Percentiles rank a stretch among this genome's conserved stretches.
Evolutionary conservation across 2,113 vertebrate species (phyloP).

Genomic region (Melozone crissalis): DNA sequence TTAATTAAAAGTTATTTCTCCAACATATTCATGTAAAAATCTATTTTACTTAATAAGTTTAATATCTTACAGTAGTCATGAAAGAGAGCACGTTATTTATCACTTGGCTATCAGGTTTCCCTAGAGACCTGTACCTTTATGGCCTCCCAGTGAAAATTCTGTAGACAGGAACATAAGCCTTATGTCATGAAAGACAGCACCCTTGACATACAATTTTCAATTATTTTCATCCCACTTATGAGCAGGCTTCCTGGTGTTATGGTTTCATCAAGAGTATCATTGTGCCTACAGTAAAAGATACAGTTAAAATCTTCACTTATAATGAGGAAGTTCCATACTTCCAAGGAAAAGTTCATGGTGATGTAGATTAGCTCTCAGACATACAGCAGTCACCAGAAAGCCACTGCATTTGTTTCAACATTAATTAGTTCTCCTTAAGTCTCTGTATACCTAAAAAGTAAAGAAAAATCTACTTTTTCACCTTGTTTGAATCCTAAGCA

Average conservation of each 20-base stretch:
- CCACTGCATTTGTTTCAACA: background rate
- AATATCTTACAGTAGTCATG: background rate
- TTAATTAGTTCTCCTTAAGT: background rate
- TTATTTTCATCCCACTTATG: background rate
- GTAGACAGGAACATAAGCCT: background rate
- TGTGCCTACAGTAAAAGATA: background rate
- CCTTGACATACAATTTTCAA: background rate
- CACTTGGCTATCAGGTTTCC: background rate
- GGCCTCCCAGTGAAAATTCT: background rate
- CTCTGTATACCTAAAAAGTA: background rate
- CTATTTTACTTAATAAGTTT: background rate
- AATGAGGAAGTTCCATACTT: background rate
- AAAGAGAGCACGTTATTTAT: background rate
- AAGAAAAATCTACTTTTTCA: background rate
- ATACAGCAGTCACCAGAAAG: background rate
- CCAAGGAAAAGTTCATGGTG: background rate
- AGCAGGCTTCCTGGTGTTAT: background rate
- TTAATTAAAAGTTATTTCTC: slow-evolving; percentile 46
- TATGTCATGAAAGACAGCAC: background rate
- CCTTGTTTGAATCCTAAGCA: background rate
- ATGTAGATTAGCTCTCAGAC: background rate
- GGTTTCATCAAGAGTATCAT: background rate
- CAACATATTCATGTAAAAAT: slow-evolving; percentile 10
- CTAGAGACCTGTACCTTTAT: background rate
- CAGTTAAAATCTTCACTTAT: background rate